phyloP scores from a whole-genome alignment of 2,113 vertebrate genomes.

The Caranx melampygus region DNA sequence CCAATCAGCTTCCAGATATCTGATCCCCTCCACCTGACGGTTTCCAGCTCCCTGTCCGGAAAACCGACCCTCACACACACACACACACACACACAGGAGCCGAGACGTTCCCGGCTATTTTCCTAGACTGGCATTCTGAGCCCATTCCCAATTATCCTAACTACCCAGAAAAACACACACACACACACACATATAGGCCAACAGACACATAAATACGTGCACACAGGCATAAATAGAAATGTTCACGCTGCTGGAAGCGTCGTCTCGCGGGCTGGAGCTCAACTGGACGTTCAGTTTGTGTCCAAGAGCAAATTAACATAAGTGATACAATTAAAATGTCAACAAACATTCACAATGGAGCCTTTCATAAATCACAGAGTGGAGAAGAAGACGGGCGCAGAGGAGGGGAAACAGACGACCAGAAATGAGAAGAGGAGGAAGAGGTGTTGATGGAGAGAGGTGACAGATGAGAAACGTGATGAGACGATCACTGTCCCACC shows the following conservation, averaged over 20 bases:
- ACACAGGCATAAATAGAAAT: constrained; percentile 1
- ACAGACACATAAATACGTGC: neutral
- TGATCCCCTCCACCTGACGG: constrained; percentile 64
- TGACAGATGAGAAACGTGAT: neutral
- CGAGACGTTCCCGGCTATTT: constrained; percentile 42
- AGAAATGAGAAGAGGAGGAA: neutral
- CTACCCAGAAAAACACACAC: constrained; percentile 32
- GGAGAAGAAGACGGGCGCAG: neutral
- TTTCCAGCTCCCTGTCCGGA: constrained; percentile 56
- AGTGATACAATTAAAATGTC: constrained; percentile 56
- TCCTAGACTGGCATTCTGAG: constrained; percentile 45
- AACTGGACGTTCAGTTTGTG: constrained; percentile 38
- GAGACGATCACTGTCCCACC: too few species aligned
- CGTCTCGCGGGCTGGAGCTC: neutral
- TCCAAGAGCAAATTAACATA: constrained; percentile 49
- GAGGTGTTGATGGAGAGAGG: neutral
- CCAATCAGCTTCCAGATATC: constrained; percentile 65
- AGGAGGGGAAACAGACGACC: neutral
- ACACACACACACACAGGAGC: constrained; percentile 36
- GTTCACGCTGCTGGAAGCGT: constrained; percentile 3
- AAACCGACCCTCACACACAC: constrained; percentile 37
- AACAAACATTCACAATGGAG: constrained; percentile 44
- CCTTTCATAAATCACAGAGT: constrained; percentile 44
- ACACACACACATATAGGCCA: neutral
- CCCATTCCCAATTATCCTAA: constrained; percentile 62